phyloP scores from a whole-genome alignment of 2,888 invertebrate species.

The Ptychoptera contaminata region DNA sequence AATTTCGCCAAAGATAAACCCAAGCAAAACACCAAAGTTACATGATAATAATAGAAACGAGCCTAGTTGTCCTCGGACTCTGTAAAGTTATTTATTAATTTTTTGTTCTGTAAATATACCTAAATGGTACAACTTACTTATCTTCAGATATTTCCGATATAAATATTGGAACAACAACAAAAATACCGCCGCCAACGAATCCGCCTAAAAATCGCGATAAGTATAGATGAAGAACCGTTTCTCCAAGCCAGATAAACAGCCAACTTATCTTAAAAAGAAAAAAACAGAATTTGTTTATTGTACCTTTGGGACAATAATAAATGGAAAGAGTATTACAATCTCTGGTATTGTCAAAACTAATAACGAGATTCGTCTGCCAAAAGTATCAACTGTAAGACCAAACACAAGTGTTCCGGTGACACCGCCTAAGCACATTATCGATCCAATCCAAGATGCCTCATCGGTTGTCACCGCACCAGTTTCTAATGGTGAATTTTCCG shows the following conservation, averaged over 20 bases:
- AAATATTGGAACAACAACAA: slow-evolving; percentile 22
- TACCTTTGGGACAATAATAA: too few species aligned
- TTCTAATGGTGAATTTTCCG: slow-evolving; percentile 19
- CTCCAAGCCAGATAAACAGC: slow-evolving; percentile 20
- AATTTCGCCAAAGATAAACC: slow-evolving; percentile 21
- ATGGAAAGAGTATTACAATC: too few species aligned
- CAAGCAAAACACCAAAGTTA: slow-evolving; percentile 22
- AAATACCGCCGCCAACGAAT: slow-evolving; percentile 20
- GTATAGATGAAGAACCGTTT: slow-evolving; percentile 18
- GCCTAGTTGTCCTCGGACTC: slow-evolving; percentile 26
- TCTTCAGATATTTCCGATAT: slow-evolving; percentile 24
- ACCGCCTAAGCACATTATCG: slow-evolving; percentile 23
- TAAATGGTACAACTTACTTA: slow-evolving; percentile 13
- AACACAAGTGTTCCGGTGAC: slow-evolving; percentile 22
- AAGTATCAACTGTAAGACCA: slow-evolving; percentile 22
- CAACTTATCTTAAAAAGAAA: slow-evolving; percentile 21
- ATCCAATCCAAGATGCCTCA: slow-evolving; percentile 25
- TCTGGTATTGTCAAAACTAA: slow-evolving; percentile 19
- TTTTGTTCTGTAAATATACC: too few species aligned
- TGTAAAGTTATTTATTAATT: too few species aligned
- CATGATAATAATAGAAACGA: slow-evolving; percentile 22
- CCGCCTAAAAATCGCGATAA: slow-evolving; percentile 21
- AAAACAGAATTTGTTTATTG: too few species aligned
- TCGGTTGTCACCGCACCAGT: slow-evolving; percentile 19
- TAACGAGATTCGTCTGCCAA: slow-evolving; percentile 20